Base-by-base conservation (phyloP, 1,140 invertebrate species). In the Drosophila ficusphila region DNA sequence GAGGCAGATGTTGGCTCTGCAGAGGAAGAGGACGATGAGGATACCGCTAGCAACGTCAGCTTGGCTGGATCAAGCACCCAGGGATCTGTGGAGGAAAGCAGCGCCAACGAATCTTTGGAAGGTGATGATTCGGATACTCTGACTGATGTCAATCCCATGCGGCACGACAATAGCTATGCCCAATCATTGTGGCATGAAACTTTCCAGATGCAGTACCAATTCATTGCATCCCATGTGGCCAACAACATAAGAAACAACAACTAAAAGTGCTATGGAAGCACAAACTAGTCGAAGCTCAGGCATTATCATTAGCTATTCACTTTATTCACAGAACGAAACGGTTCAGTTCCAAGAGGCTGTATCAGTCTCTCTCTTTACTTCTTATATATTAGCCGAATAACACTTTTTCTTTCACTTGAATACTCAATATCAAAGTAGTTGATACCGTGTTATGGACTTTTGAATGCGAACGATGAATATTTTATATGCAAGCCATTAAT, bases 211-310 rank as follows among this genome's bases (percentile, higher is more conserved):
- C 79, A 85, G 29, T 76, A 79, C 68, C 48, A 57, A 16, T 76
- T 85, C 23, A 85, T 85, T 53, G 33, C 57, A 14, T 25, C 29
- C 23, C 44, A 79, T 39, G 79, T 85, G 44, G 44, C 53, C n/a
- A 76, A 41, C 1, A 56, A 67, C 14, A 25, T 67, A 1, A 14
- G 31, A 6, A 52, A 39, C 29, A 25, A 27, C 21, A 31, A 14
- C 25, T 23, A 39, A 38, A 38, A 33, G 21, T 29, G 52, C 38
- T 54, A 44, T 44, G n/a, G 4, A 56, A 33, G 53, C 39, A 6
- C n/a, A 29, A 61, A 31, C 33, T 65, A 51, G 58, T 67, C 58
- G 25, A 19, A 65, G 27, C 44, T 41, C 58, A 67, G 62, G 44
- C 60, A 36, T 12, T 36, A 47, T 7, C 7, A 57, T 36, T 47